phyloP scores from a whole-genome alignment of 1,140 invertebrate species.

The Steinernema feltiae region DNA sequence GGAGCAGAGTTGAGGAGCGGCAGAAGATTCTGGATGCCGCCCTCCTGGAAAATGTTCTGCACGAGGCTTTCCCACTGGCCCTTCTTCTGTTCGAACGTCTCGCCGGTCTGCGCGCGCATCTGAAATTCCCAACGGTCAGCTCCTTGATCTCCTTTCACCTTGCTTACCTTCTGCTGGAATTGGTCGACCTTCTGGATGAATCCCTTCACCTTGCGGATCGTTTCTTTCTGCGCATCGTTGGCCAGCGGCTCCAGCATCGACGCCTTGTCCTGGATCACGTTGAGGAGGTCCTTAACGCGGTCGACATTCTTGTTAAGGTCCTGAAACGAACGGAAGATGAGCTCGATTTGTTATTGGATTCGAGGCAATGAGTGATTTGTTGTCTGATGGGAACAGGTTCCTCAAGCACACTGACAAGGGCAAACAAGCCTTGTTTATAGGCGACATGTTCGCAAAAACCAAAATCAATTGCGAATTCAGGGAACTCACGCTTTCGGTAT shows the following conservation, averaged over 20 bases:
- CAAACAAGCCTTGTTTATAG: constrained; percentile 9
- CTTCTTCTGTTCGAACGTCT: constrained; percentile 39
- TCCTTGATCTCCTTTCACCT: not conserved
- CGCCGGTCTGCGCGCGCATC: constrained; percentile 22
- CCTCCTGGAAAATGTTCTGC: constrained; percentile 30
- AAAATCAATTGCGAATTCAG: not conserved
- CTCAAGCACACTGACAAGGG: not conserved
- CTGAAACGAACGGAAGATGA: constrained; percentile 7
- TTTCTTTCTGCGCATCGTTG: constrained; percentile 34
- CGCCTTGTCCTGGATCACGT: constrained; percentile 33
- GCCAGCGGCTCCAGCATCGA: constrained; percentile 26
- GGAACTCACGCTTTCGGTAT: constrained; percentile 15
- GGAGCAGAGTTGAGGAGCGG: constrained; percentile 23
- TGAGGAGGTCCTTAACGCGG: constrained; percentile 34
- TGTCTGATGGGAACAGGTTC: not conserved
- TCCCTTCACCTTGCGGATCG: constrained; percentile 33
- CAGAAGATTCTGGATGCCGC: constrained; percentile 24
- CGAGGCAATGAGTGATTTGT: not conserved
- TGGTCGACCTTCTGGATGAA: constrained; percentile 25
- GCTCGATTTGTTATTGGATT: not conserved
- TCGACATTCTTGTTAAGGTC: constrained; percentile 33
- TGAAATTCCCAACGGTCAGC: constrained; percentile 22
- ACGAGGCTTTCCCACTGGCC: constrained; percentile 26
- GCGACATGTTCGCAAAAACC: not conserved
- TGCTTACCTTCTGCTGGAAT: constrained; percentile 31